Evolutionary conservation across 2,888 invertebrate species (phyloP).

Genomic region (Bombyx huttoni): DNA sequence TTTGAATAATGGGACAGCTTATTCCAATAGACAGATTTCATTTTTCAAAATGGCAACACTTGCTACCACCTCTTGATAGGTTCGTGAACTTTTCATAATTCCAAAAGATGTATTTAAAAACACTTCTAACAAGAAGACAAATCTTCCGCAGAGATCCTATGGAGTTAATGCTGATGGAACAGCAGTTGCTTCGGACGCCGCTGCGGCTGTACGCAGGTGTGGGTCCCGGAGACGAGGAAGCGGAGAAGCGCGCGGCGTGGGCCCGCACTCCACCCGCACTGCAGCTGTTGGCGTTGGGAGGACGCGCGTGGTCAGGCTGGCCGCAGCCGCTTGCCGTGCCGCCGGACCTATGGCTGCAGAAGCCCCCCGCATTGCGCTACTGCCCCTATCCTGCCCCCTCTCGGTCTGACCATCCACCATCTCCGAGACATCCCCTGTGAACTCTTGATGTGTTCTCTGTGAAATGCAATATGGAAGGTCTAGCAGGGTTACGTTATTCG

Average conservation of each 20-base stretch:
- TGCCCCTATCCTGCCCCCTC: constrained; percentile 74
- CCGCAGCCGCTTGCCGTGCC: constrained; percentile 89
- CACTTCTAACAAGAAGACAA: not conserved
- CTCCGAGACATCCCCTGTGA: constrained; percentile 59
- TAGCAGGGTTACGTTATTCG: too few species aligned
- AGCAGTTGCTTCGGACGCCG: constrained; percentile 79
- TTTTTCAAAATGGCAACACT: too few species aligned
- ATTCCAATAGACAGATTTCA: too few species aligned
- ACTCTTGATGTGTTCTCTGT: constrained; percentile 5
- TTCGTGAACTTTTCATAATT: not conserved
- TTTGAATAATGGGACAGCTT: too few species aligned
- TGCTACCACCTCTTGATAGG: too few species aligned
- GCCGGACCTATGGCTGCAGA: constrained; percentile 94
- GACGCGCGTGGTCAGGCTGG: constrained; percentile 87
- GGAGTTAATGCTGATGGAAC: constrained; percentile 85
- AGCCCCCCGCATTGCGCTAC: constrained; percentile 76
- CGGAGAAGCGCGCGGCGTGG: constrained; percentile 72
- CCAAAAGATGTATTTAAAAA: not conserved
- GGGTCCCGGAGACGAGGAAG: constrained; percentile 69
- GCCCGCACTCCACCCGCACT: constrained; percentile 60
- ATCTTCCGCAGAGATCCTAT: constrained; percentile 79
- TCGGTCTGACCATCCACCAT: constrained; percentile 43
- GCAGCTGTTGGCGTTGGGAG: constrained; percentile 69
- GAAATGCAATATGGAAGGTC: not conserved
- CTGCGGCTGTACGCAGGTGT: constrained; percentile 77